phyloP scores from a whole-genome alignment of 2,888 invertebrate species.

The Artemia sinica region DNA sequence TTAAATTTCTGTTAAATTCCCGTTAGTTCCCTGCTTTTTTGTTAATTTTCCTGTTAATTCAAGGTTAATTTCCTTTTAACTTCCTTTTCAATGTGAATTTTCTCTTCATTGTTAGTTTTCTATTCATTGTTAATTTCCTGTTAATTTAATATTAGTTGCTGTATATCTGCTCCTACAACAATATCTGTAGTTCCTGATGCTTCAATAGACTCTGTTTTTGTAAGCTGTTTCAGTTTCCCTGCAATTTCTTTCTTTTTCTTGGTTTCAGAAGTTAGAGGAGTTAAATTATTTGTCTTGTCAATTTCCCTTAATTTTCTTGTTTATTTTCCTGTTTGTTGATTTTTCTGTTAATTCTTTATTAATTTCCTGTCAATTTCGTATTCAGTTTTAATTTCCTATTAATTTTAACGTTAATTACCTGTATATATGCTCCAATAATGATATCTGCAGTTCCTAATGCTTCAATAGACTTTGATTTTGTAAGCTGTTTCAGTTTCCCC shows the following conservation, averaged over 20 bases:
- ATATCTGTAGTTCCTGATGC: slow-evolving; percentile 34
- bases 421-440: slow-evolving; percentile 25
- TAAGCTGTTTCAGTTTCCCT: slow-evolving; percentile 58
- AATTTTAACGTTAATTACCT: too few species aligned
- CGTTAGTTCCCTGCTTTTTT: too few species aligned
- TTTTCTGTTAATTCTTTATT: too few species aligned
- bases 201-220: slow-evolving; percentile 65
- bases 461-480: slow-evolving; percentile 69
- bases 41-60: too few species aligned
- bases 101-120: slow-evolving; percentile 38
- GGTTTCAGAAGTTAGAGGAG: slow-evolving; percentile 47
- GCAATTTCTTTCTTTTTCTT: slow-evolving; percentile 62
- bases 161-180: slow-evolving; percentile 26
- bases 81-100: slow-evolving; percentile 62
- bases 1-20: slow-evolving; percentile 31
- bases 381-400: too few species aligned
- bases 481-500: slow-evolving; percentile 54
- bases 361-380: too few species aligned
- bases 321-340: too few species aligned
- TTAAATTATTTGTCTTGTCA: slow-evolving; percentile 49
- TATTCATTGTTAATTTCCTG: too few species aligned
- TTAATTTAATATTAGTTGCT: slow-evolving; percentile 21
- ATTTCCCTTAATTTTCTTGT: too few species aligned
- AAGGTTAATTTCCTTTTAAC: slow-evolving; percentile 39
- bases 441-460: slow-evolving; percentile 34